Evolutionary conservation across 2,888 invertebrate species (phyloP).

Genomic region (Nephrotoma guestfalica): DNA sequence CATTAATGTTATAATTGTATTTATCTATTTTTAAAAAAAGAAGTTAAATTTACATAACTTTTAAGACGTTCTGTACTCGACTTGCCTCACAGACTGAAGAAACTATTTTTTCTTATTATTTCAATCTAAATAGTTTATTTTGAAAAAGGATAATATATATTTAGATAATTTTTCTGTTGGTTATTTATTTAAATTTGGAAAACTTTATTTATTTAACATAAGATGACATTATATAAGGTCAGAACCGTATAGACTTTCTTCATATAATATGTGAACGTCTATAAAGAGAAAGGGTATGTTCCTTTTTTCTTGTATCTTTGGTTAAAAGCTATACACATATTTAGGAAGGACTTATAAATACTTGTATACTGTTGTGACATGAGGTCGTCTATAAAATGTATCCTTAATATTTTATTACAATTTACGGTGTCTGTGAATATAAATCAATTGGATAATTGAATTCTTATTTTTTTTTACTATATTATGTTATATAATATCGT

Average conservation of each 20-base stretch:
- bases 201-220: neutral
- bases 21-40: neutral
- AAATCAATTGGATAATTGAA: neutral
- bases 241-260: neutral
- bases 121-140: neutral
- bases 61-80: neutral
- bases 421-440: neutral
- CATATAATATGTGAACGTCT: neutral
- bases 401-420: neutral
- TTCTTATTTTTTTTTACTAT: neutral
- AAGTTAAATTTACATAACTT: neutral
- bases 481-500: neutral
- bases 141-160: neutral
- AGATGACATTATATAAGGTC: neutral
- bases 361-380: neutral
- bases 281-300: neutral
- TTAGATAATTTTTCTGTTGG: neutral
- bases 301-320: neutral
- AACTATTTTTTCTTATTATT: neutral
- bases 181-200: neutral
- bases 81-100: neutral
- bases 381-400: neutral
- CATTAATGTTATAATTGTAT: neutral
- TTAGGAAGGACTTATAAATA: neutral
- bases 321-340: neutral